A percentile compares a stretch with the other conserved stretches of the same genome.
phyloP scores from a whole-genome alignment of 1,140 invertebrate species.

The Portunus trituberculatus region DNA sequence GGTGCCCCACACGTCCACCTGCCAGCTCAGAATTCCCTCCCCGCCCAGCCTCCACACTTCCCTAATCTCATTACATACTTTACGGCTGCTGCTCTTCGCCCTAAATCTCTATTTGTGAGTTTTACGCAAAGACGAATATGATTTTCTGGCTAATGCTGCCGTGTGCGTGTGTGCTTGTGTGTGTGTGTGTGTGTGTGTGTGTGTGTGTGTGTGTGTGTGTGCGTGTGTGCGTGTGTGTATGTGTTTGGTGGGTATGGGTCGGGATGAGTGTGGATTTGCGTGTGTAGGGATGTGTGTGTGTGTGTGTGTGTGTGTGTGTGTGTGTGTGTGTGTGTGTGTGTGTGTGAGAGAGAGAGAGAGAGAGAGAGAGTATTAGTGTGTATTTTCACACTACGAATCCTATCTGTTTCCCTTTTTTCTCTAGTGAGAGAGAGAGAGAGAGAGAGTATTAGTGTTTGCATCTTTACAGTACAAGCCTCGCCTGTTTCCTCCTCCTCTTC shows the following conservation, averaged over 20 bases:
- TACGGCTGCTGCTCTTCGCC: neutral
- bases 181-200: neutral
- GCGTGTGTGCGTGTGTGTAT: neutral
- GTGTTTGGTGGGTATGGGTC: no score
- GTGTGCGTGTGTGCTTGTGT: neutral
- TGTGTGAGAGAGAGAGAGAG: neutral
- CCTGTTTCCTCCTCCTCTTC: neutral
- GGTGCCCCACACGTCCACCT: neutral
- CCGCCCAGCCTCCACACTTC: neutral
- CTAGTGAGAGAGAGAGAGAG: neutral
- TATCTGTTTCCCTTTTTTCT: neutral
- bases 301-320: neutral
- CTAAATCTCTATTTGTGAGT: slow-evolving; percentile 15
- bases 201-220: neutral
- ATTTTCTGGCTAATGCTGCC: neutral
- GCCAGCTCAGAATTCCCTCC: neutral
- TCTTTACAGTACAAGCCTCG: neutral
- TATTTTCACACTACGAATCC: neutral
- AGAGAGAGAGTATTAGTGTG: neutral
- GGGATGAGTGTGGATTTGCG: neutral
- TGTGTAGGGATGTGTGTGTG: no score
- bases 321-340: neutral
- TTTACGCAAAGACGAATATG: slow-evolving; percentile 8
- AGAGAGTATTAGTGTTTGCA: neutral
- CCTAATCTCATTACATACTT: neutral